These are phyloP conservation scores for Urechis unicinctus DNA, from an alignment of 2,888 invertebrate genomes.

Conservation along the genomic window DNA sequence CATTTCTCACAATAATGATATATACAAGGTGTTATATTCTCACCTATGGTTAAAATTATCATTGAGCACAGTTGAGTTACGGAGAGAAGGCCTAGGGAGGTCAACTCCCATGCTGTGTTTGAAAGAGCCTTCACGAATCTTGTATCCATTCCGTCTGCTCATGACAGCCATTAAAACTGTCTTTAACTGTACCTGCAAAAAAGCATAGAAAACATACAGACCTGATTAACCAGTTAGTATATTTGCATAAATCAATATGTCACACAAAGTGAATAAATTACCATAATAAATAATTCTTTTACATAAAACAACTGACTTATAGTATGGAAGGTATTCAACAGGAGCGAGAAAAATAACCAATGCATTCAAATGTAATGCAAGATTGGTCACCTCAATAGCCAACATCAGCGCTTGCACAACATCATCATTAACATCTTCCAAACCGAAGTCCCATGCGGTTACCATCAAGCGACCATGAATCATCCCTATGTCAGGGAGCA, in stretches of 20 bases:
- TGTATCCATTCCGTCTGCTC: slow-evolving; percentile 75
- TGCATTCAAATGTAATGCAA: too few relatives aligned
- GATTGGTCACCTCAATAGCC: slow-evolving; percentile 67
- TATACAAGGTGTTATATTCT: too few relatives aligned
- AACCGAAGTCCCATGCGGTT: slow-evolving; percentile 81
- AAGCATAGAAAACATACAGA: too few relatives aligned
- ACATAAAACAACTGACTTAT: not conserved
- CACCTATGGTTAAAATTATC: not conserved
- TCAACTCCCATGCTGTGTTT: slow-evolving; percentile 74
- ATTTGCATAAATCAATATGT: too few relatives aligned
- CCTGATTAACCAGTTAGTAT: too few relatives aligned
- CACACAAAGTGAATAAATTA: too few relatives aligned
- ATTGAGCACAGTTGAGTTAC: not conserved
- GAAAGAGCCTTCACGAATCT: slow-evolving; percentile 66
- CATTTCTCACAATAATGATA: too few relatives aligned
- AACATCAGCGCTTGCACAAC: slow-evolving; percentile 76
- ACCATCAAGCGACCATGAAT: slow-evolving; percentile 76
- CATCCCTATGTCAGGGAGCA: slow-evolving; percentile 76
- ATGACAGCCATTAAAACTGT: slow-evolving; percentile 73
- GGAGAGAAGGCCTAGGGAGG: slow-evolving; percentile 52
- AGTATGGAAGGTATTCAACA: not conserved
- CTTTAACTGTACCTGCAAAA: too few relatives aligned
- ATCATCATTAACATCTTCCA: slow-evolving; percentile 71
- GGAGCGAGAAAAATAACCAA: not conserved
- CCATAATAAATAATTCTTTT: slow-evolving; percentile 22